Evolutionary conservation across 2,113 vertebrate genomes (phyloP).

Genomic region (Lutjanus erythropterus): DNA sequence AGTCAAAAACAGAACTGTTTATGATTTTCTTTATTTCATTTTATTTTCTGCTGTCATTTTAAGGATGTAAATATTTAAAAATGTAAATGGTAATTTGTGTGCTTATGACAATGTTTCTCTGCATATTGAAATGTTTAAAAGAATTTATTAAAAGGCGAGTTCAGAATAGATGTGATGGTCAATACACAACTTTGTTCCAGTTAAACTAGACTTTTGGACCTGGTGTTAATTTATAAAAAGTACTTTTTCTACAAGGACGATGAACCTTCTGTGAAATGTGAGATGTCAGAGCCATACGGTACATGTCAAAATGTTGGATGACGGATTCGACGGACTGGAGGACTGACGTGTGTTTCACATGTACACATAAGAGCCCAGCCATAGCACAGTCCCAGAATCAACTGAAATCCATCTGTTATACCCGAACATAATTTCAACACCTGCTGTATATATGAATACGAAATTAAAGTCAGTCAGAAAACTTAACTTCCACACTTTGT

Average conservation of each 20-base stretch:
- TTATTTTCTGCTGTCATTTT: slow-evolving; percentile 36
- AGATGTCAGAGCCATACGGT: slow-evolving; percentile 36
- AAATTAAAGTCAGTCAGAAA: slow-evolving; percentile 38
- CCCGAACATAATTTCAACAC: slow-evolving; percentile 18
- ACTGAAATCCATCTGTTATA: slow-evolving; percentile 12
- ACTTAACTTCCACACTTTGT: slow-evolving; percentile 25
- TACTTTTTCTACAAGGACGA: slow-evolving; percentile 51
- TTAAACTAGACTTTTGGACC: slow-evolving; percentile 41
- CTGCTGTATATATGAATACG: slow-evolving; percentile 52
- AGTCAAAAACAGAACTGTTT: slow-evolving; percentile 26
- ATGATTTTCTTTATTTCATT: background rate
- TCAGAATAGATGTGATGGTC: slow-evolving; percentile 20
- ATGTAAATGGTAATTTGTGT: slow-evolving; percentile 63
- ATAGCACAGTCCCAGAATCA: slow-evolving; percentile 36
- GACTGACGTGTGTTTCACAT: slow-evolving; percentile 19
- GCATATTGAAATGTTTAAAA: slow-evolving; percentile 33
- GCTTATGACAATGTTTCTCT: slow-evolving; percentile 39
- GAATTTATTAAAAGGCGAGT: slow-evolving; percentile 5
- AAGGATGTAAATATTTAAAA: slow-evolving; percentile 61
- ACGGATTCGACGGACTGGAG: background rate
- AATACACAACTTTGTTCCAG: slow-evolving; percentile 32
- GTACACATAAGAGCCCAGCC: slow-evolving; percentile 14
- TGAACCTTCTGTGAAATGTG: background rate
- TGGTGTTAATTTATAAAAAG: slow-evolving; percentile 48
- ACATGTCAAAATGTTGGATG: background rate